A percentile compares a stretch with the other conserved stretches of the same genome.
These are phyloP conservation scores for Stegostoma tigrinum DNA, from an alignment of 2,113 vertebrate genomes.

Conservation along the genomic window DNA sequence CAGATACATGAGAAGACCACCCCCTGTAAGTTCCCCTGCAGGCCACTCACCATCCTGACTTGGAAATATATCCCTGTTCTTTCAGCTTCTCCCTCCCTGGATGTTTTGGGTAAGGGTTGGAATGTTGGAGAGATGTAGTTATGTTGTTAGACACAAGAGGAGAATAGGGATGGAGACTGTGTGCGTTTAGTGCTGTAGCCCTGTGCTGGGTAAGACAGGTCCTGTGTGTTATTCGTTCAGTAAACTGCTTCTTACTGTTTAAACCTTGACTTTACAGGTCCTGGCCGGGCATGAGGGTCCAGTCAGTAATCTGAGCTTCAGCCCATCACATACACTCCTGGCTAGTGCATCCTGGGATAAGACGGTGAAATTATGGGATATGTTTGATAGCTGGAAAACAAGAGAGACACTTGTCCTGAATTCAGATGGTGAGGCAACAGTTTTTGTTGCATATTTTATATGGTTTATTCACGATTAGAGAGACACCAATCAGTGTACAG, in stretches of 20 bases:
- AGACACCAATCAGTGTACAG: background rate
- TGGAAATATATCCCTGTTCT: no score
- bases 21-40: no score
- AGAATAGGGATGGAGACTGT: background rate
- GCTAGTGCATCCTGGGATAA: constrained; percentile 93
- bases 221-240: background rate
- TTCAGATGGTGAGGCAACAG: constrained; percentile 66
- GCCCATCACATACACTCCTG: constrained; percentile 74
- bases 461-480: background rate
- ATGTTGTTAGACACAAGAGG: no score
- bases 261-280: constrained; percentile 55
- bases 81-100: no score
- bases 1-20: no score
- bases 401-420: constrained; percentile 73
- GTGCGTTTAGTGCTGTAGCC: background rate
- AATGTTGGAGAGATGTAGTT: no score
- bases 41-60: no score
- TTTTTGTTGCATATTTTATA: no score
- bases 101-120: no score
- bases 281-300: constrained; percentile 86
- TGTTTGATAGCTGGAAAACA: constrained; percentile 91
- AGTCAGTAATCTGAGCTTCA: constrained; percentile 80
- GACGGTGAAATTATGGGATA: constrained; percentile 87
- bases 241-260: background rate
- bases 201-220: background rate